Percentiles rank a stretch among this genome's conserved stretches.
Evolutionary conservation across 2,888 invertebrate species (phyloP).

Genomic region (Abrostola tripartita): DNA sequence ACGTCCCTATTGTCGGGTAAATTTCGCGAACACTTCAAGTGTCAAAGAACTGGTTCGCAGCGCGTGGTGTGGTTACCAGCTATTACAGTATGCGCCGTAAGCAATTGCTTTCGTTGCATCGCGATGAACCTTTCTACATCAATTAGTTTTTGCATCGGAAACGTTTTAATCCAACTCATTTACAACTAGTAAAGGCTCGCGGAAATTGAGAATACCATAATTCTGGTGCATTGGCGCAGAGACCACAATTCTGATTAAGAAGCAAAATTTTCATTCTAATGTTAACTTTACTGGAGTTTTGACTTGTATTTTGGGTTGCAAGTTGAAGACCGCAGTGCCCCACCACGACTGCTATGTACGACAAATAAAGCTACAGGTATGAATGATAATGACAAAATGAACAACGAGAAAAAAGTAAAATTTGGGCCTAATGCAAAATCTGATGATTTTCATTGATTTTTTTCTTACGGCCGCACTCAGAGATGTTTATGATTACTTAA

Average conservation of each 20-base stretch:
- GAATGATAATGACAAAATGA: neutral
- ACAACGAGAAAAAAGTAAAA: neutral
- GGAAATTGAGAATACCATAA: constrained; percentile 39
- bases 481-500: too few species aligned
- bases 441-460: too few species aligned
- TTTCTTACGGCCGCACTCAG: too few species aligned
- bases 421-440: too few species aligned
- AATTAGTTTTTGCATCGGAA: constrained; percentile 69
- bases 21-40: constrained; percentile 75
- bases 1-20: constrained; percentile 59
- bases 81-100: constrained; percentile 71
- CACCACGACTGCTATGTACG: neutral
- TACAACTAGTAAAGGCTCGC: constrained; percentile 17
- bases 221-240: constrained; percentile 26
- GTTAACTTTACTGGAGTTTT: neutral
- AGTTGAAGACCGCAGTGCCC: neutral
- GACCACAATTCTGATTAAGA: constrained; percentile 32
- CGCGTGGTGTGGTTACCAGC: constrained; percentile 72
- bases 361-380: neutral
- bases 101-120: constrained; percentile 71
- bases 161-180: constrained; percentile 51
- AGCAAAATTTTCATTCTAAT: neutral
- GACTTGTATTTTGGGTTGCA: neutral
- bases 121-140: constrained; percentile 63
- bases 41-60: constrained; percentile 80